Evolutionary conservation across 1,140 invertebrate genomes (phyloP).

Genomic region (Choristoneura fumiferana): DNA sequence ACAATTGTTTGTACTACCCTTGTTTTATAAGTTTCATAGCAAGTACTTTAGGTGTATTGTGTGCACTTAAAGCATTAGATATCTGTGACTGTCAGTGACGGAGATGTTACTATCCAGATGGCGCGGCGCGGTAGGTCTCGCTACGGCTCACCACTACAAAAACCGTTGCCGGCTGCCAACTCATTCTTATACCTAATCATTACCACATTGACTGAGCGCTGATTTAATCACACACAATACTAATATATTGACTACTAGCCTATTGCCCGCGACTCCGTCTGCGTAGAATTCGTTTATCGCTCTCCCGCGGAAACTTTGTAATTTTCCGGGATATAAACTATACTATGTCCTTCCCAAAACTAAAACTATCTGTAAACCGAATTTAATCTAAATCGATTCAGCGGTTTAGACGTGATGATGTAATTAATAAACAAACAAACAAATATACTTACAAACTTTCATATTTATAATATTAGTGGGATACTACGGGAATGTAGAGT

Average conservation of each 20-base stretch:
- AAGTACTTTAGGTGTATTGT: background rate
- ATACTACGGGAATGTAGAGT: background rate
- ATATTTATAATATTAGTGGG: too few species aligned
- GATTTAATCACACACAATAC: background rate
- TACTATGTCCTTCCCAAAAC: too few species aligned
- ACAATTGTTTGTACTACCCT: background rate
- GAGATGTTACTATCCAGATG: constrained; percentile 73
- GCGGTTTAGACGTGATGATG: too few species aligned
- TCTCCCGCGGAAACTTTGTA: too few species aligned
- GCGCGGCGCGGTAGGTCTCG: constrained; percentile 58
- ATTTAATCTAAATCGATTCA: too few species aligned
- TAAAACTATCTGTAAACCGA: too few species aligned
- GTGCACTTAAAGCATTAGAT: constrained; percentile 20
- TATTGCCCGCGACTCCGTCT: too few species aligned
- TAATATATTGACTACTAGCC: background rate
- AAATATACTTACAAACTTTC: too few species aligned
- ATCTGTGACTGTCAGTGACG: constrained; percentile 48
- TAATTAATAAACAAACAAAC: too few species aligned
- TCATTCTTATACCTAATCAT: constrained; percentile 11
- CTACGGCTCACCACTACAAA: constrained; percentile 46
- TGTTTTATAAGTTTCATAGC: background rate
- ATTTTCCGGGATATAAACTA: too few species aligned
- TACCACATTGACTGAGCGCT: background rate
- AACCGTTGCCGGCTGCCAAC: background rate
- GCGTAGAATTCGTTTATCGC: too few species aligned